Conservation (phyloP, 2,888 invertebrate species). For the Allolobophora icterica region DNA sequence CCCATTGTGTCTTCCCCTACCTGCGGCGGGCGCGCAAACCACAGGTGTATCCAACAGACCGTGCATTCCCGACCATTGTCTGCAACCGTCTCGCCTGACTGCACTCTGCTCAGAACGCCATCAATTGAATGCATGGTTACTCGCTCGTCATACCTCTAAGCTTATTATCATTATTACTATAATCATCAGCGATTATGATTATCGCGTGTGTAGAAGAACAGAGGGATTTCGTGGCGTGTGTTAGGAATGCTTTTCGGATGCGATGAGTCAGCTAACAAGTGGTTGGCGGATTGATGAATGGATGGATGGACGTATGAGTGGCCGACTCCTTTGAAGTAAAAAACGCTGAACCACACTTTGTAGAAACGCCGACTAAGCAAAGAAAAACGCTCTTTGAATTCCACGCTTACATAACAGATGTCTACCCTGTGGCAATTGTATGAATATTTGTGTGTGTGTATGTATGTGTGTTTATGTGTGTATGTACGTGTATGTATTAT, state of each 20-base stretch:
- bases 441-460: too few relatives aligned
- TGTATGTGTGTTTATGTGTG: too few relatives aligned
- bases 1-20: background rate
- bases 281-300: background rate
- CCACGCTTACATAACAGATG: background rate
- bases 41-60: background rate
- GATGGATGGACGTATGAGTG: background rate
- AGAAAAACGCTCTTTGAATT: background rate
- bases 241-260: background rate
- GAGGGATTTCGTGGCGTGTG: background rate
- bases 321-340: background rate
- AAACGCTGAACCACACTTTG: background rate
- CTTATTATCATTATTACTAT: background rate
- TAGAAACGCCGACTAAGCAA: too few relatives aligned
- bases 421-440: background rate
- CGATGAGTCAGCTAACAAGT: too few relatives aligned
- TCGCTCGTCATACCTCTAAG: slow-evolving; percentile 6
- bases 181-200: background rate
- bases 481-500: too few relatives aligned
- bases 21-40: background rate
- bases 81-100: background rate
- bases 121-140: background rate
- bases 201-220: background rate
- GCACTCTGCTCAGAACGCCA: background rate
- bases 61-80: background rate